Conservation (phyloP, 2,113 vertebrate species). For the Azemiops feae region DNA sequence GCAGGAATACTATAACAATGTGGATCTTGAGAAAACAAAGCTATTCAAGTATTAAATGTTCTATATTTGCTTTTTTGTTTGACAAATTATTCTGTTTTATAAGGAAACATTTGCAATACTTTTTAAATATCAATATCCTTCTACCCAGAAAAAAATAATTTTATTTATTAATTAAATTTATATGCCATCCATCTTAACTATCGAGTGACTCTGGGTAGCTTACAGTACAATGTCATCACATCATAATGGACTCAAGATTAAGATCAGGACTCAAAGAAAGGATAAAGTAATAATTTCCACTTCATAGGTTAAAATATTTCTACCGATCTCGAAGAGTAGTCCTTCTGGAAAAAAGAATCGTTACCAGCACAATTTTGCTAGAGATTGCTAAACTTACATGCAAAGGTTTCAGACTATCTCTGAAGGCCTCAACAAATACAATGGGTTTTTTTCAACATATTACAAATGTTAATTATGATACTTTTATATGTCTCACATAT, state of each 20-base stretch:
- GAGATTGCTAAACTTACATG: not conserved
- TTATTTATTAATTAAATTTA: not conserved
- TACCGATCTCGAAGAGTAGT: too few species aligned
- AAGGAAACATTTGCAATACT: not conserved
- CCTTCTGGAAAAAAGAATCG: not conserved
- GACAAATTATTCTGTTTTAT: not conserved
- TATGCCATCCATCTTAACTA: not conserved
- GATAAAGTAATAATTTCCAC: not conserved
- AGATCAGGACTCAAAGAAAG: not conserved
- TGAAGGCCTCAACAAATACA: not conserved
- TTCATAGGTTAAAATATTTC: not conserved
- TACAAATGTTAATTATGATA: not conserved
- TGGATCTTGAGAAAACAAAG: not conserved
- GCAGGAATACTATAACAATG: not conserved
- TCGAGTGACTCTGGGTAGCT: not conserved
- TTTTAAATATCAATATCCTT: not conserved
- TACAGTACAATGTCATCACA: not conserved
- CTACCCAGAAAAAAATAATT: not conserved
- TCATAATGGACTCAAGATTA: not conserved
- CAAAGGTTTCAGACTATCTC: not conserved
- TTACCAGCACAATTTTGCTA: not conserved
- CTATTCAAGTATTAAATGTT: not conserved
- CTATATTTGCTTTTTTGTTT: not conserved
- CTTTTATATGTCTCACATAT: not conserved
- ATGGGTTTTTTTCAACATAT: not conserved